Evolutionary conservation across 2,888 invertebrate genomes (phyloP), one percentile per base, ranked within the genome.

Genomic region (Pocota personata): DNA sequence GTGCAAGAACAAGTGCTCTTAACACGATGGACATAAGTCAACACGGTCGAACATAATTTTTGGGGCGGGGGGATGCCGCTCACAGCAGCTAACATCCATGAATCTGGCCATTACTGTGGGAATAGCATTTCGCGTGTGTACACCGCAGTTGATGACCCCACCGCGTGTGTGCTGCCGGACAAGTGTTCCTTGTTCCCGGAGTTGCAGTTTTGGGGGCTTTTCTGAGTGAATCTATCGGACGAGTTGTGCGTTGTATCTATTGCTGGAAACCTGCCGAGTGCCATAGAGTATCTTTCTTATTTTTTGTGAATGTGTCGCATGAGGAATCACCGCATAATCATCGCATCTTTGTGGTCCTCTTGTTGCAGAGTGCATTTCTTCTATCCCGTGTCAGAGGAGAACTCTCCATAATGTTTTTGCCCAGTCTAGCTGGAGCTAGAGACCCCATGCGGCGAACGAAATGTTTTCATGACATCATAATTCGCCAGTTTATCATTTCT

Each of bases 401-500:
- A 37, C 19, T 30, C 19, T 30, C 32, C 43, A 62, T 69, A 58
- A 43, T 69, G 76, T 40, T 58, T 16, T 14, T 21, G 30, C 50
- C 24, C 12, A 21, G 40, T 69, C 64, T 79, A 69, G 60, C 58
- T 16, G 30, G 66, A 24, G 24, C 50, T 40, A 50, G 27, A 32
- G 79, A 72, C 82, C 86, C 66, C 86, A 86, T 86, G 86, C 40
- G 71, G 86, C 21, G 82, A 82, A 72, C 76, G 76, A 86, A 86
- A 86, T 86, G 82, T 88, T 88, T 88, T 83, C 87, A 91, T 90
- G 90, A 90, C 91, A 90, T 91, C 90, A 90, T 90, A 90, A 90
- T 90, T 90, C 90, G 91, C 90, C 91, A 91, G 91, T 90, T 91
- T 91, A 90, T 90, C 90, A 90, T 90, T 80, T 79, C 50, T 76